Conservation (phyloP, 2,113 vertebrate genomes). For the Narcine bancroftii region DNA sequence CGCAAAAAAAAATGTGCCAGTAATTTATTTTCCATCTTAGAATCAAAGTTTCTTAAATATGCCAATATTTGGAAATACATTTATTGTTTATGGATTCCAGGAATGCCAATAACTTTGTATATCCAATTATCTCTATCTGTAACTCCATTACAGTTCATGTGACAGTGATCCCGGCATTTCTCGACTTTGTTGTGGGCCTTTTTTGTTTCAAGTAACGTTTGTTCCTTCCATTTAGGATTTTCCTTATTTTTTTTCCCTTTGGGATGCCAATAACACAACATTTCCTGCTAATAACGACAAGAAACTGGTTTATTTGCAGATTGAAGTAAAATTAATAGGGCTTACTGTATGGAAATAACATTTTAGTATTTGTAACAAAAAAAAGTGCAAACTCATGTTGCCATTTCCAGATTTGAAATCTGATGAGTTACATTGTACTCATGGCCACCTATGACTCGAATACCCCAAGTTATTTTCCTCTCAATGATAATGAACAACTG, state of each 20-base stretch:
- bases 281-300: neutral
- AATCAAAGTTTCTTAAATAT: neutral
- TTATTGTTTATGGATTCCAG: neutral
- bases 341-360: neutral
- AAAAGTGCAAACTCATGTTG: too few species aligned
- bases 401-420: neutral
- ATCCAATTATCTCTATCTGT: too few species aligned
- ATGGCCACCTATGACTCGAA: neutral
- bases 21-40: neutral
- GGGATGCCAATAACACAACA: neutral
- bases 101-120: neutral
- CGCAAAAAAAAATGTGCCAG: neutral
- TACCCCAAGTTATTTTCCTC: neutral
- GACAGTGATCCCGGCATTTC: too few species aligned
- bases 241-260: neutral
- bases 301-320: neutral
- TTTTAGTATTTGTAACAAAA: neutral
- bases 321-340: too few species aligned
- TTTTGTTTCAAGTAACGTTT: neutral
- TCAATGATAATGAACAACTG: neutral
- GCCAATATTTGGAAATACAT: neutral
- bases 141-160: too few species aligned
- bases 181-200: too few species aligned
- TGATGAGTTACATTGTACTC: neutral
- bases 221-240: neutral